Percentiles rank a stretch among this genome's conserved stretches.
Conservation (phyloP, 2,113 vertebrate genomes). For the Amphilophus citrinellus region DNA sequence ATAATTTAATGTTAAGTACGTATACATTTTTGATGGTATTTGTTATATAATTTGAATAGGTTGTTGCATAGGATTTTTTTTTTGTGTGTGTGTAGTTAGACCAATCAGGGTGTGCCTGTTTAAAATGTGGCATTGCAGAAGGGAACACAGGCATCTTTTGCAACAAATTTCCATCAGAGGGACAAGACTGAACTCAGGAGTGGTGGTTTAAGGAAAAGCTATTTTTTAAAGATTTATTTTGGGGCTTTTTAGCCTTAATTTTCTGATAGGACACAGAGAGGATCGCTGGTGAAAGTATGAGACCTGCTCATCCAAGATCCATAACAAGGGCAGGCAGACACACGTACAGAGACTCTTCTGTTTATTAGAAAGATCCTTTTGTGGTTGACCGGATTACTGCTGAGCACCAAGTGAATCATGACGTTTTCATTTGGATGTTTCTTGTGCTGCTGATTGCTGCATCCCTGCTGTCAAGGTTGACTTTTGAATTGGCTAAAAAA, state of each 20-base stretch:
- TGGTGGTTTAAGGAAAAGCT: too few relatives aligned
- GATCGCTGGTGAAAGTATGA: neutral
- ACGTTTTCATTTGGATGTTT: conserved; percentile 19
- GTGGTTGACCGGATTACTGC: neutral
- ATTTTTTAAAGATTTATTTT: too few relatives aligned
- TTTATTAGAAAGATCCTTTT: neutral
- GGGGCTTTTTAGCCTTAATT: too few relatives aligned
- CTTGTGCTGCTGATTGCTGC: neutral
- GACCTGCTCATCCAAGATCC: neutral
- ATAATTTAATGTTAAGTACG: neutral
- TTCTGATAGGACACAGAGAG: too few relatives aligned
- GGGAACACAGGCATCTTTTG: too few relatives aligned
- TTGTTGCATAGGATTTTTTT: neutral
- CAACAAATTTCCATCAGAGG: too few relatives aligned
- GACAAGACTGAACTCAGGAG: too few relatives aligned
- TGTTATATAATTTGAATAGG: neutral
- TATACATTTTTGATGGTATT: neutral
- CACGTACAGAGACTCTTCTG: neutral
- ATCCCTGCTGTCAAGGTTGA: neutral
- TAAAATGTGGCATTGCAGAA: too few relatives aligned
- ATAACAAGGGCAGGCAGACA: neutral
- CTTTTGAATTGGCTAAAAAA: neutral
- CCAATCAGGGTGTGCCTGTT: neutral
- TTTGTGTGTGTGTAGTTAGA: neutral
- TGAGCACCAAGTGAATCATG: conserved; percentile 17